Evolutionary conservation across 2,888 invertebrate genomes (phyloP), one percentile per base, ranked within the genome.

Genomic region (Trachelus iudaicus): DNA sequence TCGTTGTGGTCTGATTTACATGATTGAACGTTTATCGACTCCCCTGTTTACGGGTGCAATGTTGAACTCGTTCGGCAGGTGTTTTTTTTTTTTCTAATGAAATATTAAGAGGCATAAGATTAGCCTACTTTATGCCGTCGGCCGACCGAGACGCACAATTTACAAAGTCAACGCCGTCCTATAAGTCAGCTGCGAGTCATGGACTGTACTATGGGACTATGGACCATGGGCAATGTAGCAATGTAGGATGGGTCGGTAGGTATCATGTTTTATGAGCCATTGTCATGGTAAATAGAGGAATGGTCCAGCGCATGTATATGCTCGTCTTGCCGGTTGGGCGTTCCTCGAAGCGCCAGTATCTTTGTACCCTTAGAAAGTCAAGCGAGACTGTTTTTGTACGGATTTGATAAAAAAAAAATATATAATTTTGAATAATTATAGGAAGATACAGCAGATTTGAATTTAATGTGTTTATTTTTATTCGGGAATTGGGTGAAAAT

Each of bases 181-280:
- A 4, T 74, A 74, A 74, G 79, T 78, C 79, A 79, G 71, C 76
- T 76, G 78, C 77, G 30, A 76, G 76, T 76, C 78, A 69, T 78
- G 76, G 80, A 78, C 71, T 3, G 1, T 23, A 34, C 71, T 56
- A 23, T 23, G 56, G 6, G 71, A 69, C 15, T 69, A 69, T 33
- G 69, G 56, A 56, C 23, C 23, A 23, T 9, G 2, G 23, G 56
- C n/a, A 56, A 23, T 56, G 56, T 56, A 56, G 56, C 56, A 56
- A 56, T 56, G 56, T 56, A 56, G 56, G 56, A 56, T 77, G 73
- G 76, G 79, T 81, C 73, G 79, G 79, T 80, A 73, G 83, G 82
- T 82, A 83, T 82, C 82, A 83, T 83, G 82, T 84, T 83, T 84
- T 83, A 84, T 79, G 84, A 84, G 80, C 83, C 82, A 84, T 84